These are phyloP conservation scores for Scaptodrosophila latifasciaeformis DNA, from an alignment of 2,888 invertebrate species.

Conservation along the genomic window DNA sequence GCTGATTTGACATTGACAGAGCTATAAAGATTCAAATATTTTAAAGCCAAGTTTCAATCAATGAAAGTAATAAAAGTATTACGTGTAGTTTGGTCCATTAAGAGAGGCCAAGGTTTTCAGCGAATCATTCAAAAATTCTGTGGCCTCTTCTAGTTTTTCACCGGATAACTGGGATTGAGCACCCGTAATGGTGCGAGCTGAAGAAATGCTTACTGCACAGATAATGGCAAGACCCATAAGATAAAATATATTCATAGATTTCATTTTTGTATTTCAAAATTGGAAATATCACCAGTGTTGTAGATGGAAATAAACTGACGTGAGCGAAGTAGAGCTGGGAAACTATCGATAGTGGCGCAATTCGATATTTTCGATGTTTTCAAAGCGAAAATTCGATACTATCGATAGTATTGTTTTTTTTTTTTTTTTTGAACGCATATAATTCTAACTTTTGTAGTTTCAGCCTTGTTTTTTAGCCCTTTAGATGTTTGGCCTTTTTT, in stretches of 20 bases:
- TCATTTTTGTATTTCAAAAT: not conserved
- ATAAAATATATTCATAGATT: not conserved
- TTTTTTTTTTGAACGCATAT: no score
- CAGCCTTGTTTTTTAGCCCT: no score
- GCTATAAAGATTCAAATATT: not conserved
- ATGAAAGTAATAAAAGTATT: no score
- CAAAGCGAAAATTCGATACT: no score
- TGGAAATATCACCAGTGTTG: not conserved
- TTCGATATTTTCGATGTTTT: no score
- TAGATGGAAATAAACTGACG: no score
- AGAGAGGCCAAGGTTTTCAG: slow-evolving; percentile 5
- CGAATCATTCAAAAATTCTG: not conserved
- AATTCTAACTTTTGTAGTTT: no score
- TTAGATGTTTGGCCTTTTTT: no score
- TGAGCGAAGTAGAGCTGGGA: no score
- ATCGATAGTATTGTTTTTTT: no score
- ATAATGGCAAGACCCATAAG: not conserved
- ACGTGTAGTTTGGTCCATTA: slow-evolving; percentile 12
- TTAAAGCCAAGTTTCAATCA: not conserved
- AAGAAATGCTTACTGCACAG: no score
- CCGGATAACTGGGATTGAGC: not conserved
- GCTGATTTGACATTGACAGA: slow-evolving; percentile 41
- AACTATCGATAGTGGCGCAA: no score
- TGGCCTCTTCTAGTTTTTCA: not conserved
- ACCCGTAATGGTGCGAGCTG: not conserved